phyloP scores from a whole-genome alignment of 2,113 vertebrate genomes.

The Sitta europaea region DNA sequence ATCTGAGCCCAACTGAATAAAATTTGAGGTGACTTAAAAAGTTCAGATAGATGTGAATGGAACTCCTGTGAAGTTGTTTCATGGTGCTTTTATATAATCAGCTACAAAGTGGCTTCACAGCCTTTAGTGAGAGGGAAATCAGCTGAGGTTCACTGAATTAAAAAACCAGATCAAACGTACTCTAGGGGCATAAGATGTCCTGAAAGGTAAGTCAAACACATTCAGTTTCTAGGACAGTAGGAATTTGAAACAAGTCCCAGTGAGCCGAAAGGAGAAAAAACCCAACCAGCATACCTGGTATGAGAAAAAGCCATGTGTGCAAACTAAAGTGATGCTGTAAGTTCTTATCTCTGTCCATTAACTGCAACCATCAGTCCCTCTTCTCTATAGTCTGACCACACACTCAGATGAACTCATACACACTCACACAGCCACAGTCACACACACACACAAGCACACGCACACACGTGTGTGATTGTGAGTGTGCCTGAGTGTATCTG shows the following conservation, averaged over 20 bases:
- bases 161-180: conserved; percentile 24
- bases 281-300: background rate
- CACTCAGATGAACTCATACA: background rate
- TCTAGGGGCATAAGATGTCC: conserved; percentile 3
- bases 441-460: background rate
- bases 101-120: conserved; percentile 41
- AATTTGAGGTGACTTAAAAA: conserved; percentile 36
- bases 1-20: background rate
- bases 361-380: background rate
- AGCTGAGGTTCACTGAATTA: conserved; percentile 44
- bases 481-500: background rate
- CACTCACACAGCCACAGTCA: background rate
- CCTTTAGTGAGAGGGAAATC: conserved; percentile 29
- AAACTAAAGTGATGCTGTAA: background rate
- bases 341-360: background rate
- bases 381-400: background rate
- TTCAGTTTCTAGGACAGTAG: conserved; percentile 1
- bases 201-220: conserved; percentile 33
- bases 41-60: background rate
- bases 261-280: background rate
- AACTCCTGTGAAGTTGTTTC: conserved; percentile 32
- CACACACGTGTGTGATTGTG: no score
- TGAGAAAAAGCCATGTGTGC: background rate
- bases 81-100: conserved; percentile 17
- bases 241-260: conserved; percentile 23